Evolutionary conservation across 2,113 vertebrate genomes (phyloP).

Genomic region (Urocolius indicus): DNA sequence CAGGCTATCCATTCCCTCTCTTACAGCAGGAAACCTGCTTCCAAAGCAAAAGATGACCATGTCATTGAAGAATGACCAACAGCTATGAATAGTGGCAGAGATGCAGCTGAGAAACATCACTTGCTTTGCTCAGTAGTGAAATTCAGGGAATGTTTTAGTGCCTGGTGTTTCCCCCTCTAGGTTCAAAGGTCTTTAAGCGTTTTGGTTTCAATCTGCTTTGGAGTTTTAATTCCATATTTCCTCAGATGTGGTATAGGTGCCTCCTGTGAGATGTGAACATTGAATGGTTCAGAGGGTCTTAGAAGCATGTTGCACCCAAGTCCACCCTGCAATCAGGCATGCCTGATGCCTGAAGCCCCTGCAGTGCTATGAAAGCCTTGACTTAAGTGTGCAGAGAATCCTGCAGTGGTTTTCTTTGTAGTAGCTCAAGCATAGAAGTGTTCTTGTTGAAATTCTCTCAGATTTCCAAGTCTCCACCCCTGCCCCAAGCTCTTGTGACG

Average conservation of each 20-base stretch:
- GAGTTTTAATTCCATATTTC: not conserved
- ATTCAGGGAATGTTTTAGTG: not conserved
- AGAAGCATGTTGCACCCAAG: not conserved
- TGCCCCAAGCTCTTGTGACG: not conserved
- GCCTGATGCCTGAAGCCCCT: not conserved
- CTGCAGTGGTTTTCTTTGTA: not conserved
- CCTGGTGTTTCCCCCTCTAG: not conserved
- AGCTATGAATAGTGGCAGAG: not conserved
- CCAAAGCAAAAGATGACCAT: not conserved
- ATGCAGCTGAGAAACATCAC: not conserved
- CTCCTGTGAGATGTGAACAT: not conserved
- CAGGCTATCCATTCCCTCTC: not conserved
- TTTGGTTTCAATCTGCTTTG: not conserved
- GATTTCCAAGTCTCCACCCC: not conserved
- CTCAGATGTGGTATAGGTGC: not conserved
- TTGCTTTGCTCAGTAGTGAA: not conserved
- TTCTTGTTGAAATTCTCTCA: not conserved
- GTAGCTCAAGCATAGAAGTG: not conserved
- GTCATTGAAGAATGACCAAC: accelerated
- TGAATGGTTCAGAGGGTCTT: not conserved
- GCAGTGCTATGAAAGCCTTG: not conserved
- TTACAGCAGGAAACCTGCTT: not conserved
- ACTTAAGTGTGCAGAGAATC: not conserved
- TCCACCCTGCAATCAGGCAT: not conserved
- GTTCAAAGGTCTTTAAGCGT: not conserved